A percentile compares a stretch with the other conserved stretches of the same genome.
These are phyloP conservation scores for Temnothorax longispinosus DNA, from an alignment of 1,140 invertebrate genomes.

Conservation along the genomic window DNA sequence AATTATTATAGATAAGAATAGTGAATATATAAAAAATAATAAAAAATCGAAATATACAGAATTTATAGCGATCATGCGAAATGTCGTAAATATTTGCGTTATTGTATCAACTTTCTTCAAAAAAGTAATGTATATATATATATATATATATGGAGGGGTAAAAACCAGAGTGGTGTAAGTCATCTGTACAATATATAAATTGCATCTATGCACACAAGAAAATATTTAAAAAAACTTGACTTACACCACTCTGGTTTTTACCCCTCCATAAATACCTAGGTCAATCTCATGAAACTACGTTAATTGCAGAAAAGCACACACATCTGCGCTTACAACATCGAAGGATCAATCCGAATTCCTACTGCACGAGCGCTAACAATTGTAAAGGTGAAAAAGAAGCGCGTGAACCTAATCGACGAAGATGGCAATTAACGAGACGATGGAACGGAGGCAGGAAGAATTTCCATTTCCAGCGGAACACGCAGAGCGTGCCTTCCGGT, in stretches of 20 bases:
- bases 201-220: too few relatives aligned
- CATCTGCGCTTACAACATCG: not conserved
- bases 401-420: conserved; percentile 35
- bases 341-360: not conserved
- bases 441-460: conserved; percentile 71
- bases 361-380: not conserved
- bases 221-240: too few relatives aligned
- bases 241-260: too few relatives aligned
- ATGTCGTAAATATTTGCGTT: not conserved
- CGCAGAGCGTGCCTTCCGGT: conserved; percentile 83
- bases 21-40: not conserved
- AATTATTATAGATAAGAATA: conserved; percentile 3
- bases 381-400: conserved; percentile 28
- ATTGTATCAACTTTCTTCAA: not conserved
- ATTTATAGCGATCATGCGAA: not conserved
- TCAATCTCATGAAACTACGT: not conserved
- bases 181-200: too few relatives aligned
- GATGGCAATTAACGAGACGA: conserved; percentile 68
- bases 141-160: too few relatives aligned
- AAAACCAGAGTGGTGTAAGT: too few relatives aligned
- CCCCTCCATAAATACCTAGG: not conserved
- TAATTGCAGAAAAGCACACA: not conserved
- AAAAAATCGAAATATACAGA: not conserved
- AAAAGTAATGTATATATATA: not conserved
- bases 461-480: conserved; percentile 82